Conservation (phyloP, 2,888 invertebrate genomes). For the Brassicogethes aeneus region DNA sequence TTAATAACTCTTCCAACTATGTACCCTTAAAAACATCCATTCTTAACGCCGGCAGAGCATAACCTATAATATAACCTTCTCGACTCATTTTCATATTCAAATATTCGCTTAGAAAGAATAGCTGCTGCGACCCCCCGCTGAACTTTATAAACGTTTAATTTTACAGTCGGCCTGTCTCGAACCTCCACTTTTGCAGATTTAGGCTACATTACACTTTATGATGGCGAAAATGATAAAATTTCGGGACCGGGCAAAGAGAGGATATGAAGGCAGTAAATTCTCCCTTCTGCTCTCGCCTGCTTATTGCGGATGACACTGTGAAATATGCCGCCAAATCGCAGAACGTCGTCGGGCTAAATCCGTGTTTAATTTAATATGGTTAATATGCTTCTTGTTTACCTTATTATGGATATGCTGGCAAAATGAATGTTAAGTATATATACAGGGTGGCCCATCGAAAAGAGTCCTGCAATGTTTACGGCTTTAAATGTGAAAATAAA, state of each 20-base stretch:
- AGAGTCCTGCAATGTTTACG: too few relatives aligned
- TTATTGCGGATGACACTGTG: constrained; percentile 3
- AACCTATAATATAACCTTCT: background rate
- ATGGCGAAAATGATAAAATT: background rate
- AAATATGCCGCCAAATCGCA: constrained; percentile 5
- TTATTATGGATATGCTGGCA: too few relatives aligned
- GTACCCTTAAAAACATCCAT: too few relatives aligned
- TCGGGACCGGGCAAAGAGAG: background rate
- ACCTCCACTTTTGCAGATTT: background rate
- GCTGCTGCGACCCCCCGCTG: constrained; percentile 10
- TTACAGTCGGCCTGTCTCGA: constrained; percentile 28
- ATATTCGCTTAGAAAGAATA: background rate
- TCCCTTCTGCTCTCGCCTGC: constrained; percentile 3
- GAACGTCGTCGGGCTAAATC: too few relatives aligned
- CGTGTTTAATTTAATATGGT: too few relatives aligned
- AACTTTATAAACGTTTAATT: constrained; percentile 33
- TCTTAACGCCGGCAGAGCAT: background rate
- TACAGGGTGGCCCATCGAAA: too few relatives aligned
- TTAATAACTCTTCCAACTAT: too few relatives aligned
- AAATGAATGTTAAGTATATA: too few relatives aligned
- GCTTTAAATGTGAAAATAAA: too few relatives aligned
- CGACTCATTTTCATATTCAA: background rate
- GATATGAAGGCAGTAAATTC: constrained; percentile 10
- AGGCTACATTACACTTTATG: background rate
- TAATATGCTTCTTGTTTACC: too few relatives aligned